Evolutionary conservation across 2,797 vertebrate genomes (phyloP), one percentile per base, ranked within the genome.

Genomic region (Chiroxiphia lanceolata): DNA sequence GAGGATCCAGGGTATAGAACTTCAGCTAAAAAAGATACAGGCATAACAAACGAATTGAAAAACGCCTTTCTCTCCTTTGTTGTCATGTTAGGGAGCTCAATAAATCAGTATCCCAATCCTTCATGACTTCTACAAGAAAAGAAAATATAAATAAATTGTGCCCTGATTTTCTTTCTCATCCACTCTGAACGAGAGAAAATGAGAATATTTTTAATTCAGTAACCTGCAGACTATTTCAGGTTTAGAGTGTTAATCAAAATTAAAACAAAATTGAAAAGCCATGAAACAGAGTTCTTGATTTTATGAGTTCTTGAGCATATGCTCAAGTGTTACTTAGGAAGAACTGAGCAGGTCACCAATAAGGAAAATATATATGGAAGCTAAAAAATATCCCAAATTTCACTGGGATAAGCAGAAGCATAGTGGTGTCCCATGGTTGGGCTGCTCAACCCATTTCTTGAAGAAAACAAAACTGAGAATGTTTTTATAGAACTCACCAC

Each of bases 401-500:
- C 67, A 61, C 23, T 6, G 47, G 54, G 31, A 59, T 44, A 72
- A 91, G 54, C 6, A 54, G 53, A 72, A 87, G 15, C 4, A 0
- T 0, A 60, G 15, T 15, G 21, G 11, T 40, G 31, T 47, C 23
- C 4, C 26, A 60, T 13, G 23, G 11, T 0, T 71, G 48, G 42
- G 17, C 25, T 71, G 27, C 20, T 68, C 44, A 89, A 61, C 6
- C 8, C 11, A n/a, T 33, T 72, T 69, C 29, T 9, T 59, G 10
- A 88, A 27, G 29, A 71, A 93, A 59, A 48, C 36, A 51, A 63
- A 91, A 63, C 13, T 6, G 9, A 83, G 2, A 4, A 45, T 4
- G 9, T 23, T 70, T 69, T 33, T 40, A 45, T 7, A 57, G 29
- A 88, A 95, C 97, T 96, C 79, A 98, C 98, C 97, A 98, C 98